These are phyloP conservation scores for Seladonia tumulorum DNA, from an alignment of 2,888 invertebrate species.

Conservation along the genomic window DNA sequence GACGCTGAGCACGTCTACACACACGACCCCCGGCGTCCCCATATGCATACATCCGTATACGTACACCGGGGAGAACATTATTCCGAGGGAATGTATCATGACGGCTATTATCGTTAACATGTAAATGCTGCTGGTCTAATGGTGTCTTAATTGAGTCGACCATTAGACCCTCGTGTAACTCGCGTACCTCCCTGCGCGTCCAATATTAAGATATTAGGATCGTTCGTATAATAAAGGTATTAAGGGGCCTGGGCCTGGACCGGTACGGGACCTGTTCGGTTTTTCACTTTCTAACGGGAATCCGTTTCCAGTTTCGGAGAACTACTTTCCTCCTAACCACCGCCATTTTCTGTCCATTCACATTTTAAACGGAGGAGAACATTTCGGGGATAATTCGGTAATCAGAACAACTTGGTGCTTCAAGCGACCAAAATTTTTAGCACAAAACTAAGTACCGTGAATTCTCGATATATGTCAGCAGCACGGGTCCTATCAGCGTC, in stretches of 20 bases:
- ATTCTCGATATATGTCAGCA: no score
- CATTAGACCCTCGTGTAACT: conserved; percentile 78
- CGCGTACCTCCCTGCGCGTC: conserved; percentile 52
- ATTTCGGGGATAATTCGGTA: neutral
- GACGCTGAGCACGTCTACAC: conserved; percentile 24
- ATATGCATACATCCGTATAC: neutral
- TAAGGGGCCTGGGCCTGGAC: conserved; percentile 44
- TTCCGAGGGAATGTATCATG: conserved; percentile 77
- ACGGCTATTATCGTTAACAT: conserved; percentile 81
- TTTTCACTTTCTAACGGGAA: conserved; percentile 26
- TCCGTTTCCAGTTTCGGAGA: neutral
- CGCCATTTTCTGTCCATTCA: neutral
- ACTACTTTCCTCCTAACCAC: neutral
- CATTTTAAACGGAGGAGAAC: neutral
- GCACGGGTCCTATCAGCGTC: no score
- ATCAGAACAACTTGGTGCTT: neutral
- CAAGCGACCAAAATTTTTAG: no score
- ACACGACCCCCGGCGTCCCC: neutral
- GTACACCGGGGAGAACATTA: conserved; percentile 56
- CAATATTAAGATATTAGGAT: conserved; percentile 75
- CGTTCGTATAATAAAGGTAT: conserved; percentile 71
- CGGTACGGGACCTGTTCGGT: conserved; percentile 31
- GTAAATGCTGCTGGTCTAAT: conserved; percentile 80
- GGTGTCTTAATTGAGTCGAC: conserved; percentile 81
- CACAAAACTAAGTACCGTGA: no score